Percentiles rank a stretch among this genome's conserved stretches.
These are phyloP conservation scores for Mareca strepera DNA, from an alignment of 2,797 vertebrate genomes.

Conservation along the genomic window DNA sequence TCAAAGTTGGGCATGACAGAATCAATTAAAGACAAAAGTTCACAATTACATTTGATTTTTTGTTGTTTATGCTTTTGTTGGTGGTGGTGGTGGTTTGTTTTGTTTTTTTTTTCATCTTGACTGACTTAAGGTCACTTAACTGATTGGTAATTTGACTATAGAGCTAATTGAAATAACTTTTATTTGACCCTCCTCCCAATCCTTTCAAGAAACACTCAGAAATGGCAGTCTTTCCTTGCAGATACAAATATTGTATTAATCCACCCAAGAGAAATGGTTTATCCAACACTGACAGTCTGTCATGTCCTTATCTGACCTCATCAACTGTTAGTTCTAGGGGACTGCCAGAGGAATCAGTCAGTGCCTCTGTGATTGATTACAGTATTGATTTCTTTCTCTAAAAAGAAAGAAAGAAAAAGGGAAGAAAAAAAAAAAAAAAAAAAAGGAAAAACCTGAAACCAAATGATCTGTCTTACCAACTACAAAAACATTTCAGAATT, in stretches of 20 bases:
- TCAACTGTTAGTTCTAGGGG: not conserved
- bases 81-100: not conserved
- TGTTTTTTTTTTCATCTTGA: not conserved
- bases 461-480: not conserved
- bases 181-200: slow-evolving; percentile 16
- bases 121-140: slow-evolving; percentile 10
- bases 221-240: slow-evolving; percentile 14
- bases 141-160: slow-evolving; percentile 21
- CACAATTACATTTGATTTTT: not conserved
- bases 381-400: slow-evolving; percentile 29
- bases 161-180: slow-evolving; percentile 39
- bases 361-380: slow-evolving; percentile 48
- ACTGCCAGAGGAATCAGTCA: slow-evolving; percentile 45
- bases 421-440: not conserved
- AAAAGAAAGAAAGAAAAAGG: not conserved
- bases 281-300: slow-evolving; percentile 39
- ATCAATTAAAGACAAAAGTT: not conserved
- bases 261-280: slow-evolving; percentile 48
- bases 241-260: slow-evolving; percentile 46
- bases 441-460: not conserved
- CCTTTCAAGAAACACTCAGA: not conserved
- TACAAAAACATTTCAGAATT: not conserved
- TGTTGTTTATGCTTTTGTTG: not conserved
- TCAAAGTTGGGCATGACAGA: not conserved
- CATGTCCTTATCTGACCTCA: slow-evolving; percentile 67